phyloP scores from a whole-genome alignment of 2,113 vertebrate species.

The Hirundichthys speculiger region DNA sequence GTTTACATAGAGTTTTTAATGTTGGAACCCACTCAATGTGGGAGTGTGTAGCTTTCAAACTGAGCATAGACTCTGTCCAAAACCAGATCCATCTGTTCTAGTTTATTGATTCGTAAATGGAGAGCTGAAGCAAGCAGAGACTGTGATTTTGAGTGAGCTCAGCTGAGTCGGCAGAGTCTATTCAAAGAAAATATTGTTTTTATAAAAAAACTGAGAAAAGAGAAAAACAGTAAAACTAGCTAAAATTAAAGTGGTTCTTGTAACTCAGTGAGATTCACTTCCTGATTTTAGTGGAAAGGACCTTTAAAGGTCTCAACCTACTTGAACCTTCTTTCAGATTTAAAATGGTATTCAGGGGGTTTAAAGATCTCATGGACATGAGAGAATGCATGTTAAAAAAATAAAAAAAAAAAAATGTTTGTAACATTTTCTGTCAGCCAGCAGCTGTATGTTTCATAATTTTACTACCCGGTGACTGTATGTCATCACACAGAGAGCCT shows the following conservation, averaged over 20 bases:
- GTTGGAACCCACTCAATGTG: not conserved
- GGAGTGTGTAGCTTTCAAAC: not conserved
- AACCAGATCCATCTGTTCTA: slow-evolving; percentile 26
- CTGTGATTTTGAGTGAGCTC: not conserved
- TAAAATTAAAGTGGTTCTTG: slow-evolving; percentile 28
- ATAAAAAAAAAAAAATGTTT: not conserved
- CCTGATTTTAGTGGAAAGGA: slow-evolving; percentile 46
- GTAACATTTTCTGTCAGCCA: too few relatives aligned
- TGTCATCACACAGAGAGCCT: too few relatives aligned
- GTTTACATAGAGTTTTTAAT: slow-evolving; percentile 1
- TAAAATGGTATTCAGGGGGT: not conserved
- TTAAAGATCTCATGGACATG: not conserved
- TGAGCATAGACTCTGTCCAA: slow-evolving; percentile 1
- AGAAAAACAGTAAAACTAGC: not conserved
- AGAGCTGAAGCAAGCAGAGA: slow-evolving; percentile 12
- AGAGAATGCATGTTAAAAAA: not conserved
- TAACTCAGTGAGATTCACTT: slow-evolving; percentile 58
- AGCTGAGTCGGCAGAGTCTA: slow-evolving; percentile 6
- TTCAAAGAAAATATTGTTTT: slow-evolving; percentile 13
- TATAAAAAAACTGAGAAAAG: slow-evolving; percentile 14
- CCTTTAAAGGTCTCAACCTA: slow-evolving; percentile 14
- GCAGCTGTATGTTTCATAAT: too few relatives aligned
- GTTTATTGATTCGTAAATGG: slow-evolving; percentile 35
- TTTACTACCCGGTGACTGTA: too few relatives aligned
- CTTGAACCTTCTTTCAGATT: not conserved